Conservation (phyloP, 2,888 invertebrate genomes). For the Eupeodes luniger region DNA sequence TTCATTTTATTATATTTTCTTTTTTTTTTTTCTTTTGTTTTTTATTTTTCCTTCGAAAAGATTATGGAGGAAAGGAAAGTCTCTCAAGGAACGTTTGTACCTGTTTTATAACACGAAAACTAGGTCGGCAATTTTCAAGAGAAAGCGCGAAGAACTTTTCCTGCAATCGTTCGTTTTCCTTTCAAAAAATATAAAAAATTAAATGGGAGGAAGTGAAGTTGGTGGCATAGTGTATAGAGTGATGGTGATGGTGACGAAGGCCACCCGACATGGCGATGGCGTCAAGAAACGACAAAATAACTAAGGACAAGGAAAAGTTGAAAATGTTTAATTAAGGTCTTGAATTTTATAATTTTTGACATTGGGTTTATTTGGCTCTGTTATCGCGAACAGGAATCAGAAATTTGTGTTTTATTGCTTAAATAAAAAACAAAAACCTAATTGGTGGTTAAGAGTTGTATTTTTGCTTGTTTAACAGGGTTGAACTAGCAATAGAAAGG, state of each 20-base stretch:
- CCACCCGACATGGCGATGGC: neutral
- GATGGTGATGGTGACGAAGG: neutral
- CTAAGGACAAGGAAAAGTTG: constrained; percentile 14
- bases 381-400: constrained; percentile 25
- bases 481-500: neutral
- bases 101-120: constrained; percentile 42
- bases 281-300: constrained; percentile 27
- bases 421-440: constrained; percentile 15
- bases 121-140: constrained; percentile 53
- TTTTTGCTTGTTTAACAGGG: neutral
- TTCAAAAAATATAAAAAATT: neutral
- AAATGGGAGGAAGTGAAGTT: neutral
- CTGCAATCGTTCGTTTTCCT: neutral
- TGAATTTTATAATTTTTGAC: constrained; percentile 51
- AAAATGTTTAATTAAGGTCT: constrained; percentile 55
- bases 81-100: neutral
- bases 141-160: constrained; percentile 19
- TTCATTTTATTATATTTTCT: neutral
- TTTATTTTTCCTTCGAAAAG: constrained; percentile 28
- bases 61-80: constrained; percentile 54
- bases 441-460: constrained; percentile 8
- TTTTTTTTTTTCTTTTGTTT: neutral
- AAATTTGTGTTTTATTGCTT: constrained; percentile 44
- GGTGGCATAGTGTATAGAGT: neutral
- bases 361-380: constrained; percentile 47